Base-by-base conservation (phyloP, 2,113 vertebrate species). In the Marmota monax region DNA sequence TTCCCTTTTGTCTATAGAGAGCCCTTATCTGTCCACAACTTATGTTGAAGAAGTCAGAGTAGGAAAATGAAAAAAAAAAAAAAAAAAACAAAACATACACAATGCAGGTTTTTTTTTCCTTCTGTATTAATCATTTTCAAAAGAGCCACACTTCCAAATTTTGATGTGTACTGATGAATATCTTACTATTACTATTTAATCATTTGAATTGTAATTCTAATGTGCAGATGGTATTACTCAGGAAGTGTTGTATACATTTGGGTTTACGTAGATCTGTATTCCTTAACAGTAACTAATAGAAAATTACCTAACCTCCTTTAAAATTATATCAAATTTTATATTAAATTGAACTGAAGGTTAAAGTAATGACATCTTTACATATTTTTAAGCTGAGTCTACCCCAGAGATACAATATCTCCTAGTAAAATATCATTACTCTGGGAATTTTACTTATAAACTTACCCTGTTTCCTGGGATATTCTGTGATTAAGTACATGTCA, bases 261-360 rank as follows among this genome's bases (percentile, higher is more conserved):
- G 27, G 1, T 78, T 7, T 79, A 45, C 45, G 4, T 25, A 85
- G 22, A 37, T 11, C 4, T 8, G 8, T 58, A 20, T 27, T 83
- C 4, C 9, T 51, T 70, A 87, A 69, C 23, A 34, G 7, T 56
- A 63, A 37, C n/a, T 74, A 82, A 70, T 58, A 42, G 17, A 63
- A 29, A 72, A 88, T 39, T 42, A 65, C 48, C 4, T 2, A 2
- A 45, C 7, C 14, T 1, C 72, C 83, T 34, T 83, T 34, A 42
- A 84, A 92, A 70, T 48, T 63, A 92, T 37, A 45, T 74, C 78
- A 37, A 69, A 61, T 70, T 63, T 82, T 67, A 87, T 20, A 29
- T 69, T 84, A 90, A 69, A 51, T 83, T 85, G 93, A 92, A 48
- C 42, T 39, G 13, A 84, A 84, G n/a, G 32, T 39, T 37, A 84